A percentile compares a stretch with the other conserved stretches of the same genome.
Evolutionary conservation across 2,797 vertebrate genomes (phyloP).

Genomic region (Erpetoichthys calabaricus): DNA sequence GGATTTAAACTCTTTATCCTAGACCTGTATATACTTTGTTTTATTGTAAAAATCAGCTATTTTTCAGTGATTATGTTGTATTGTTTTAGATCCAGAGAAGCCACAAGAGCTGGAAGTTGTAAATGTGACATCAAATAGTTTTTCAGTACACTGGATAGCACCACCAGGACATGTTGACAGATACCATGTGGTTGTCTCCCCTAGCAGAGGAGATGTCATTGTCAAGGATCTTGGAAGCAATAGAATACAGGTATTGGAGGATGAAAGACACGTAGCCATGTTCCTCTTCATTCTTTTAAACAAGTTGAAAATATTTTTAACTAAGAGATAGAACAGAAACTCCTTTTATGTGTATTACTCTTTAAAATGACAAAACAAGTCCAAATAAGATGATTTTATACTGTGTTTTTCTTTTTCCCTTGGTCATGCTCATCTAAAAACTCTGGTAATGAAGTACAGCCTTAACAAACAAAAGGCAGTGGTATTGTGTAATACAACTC

Average conservation of each 20-base stretch:
- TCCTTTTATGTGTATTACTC: too few species aligned
- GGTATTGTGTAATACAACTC: conserved; percentile 79
- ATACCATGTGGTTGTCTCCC: conserved; percentile 54
- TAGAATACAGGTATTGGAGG: conserved; percentile 44
- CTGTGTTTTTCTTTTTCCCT: too few species aligned
- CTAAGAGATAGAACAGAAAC: too few species aligned
- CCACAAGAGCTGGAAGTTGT: conserved; percentile 34
- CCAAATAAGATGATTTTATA: too few species aligned
- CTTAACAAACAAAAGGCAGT: conserved; percentile 64
- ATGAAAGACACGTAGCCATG: conserved; percentile 6
- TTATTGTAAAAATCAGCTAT: neutral
- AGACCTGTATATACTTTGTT: too few species aligned
- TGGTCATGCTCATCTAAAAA: conserved; percentile 28
- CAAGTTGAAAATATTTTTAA: too few species aligned
- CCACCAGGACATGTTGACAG: conserved; percentile 43
- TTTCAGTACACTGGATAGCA: conserved; percentile 60
- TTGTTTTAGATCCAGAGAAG: conserved; percentile 35
- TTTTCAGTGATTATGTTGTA: conserved; percentile 16
- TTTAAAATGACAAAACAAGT: too few species aligned
- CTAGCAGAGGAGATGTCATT: conserved; percentile 55
- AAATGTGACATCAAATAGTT: conserved; percentile 36
- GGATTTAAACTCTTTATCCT: too few species aligned
- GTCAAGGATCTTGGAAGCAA: conserved; percentile 48
- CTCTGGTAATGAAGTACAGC: too few species aligned
- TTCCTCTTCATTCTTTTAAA: too few species aligned